These are phyloP conservation scores for Psilopogon haemacephalus DNA, from an alignment of 2,113 vertebrate genomes.

Conservation along the genomic window DNA sequence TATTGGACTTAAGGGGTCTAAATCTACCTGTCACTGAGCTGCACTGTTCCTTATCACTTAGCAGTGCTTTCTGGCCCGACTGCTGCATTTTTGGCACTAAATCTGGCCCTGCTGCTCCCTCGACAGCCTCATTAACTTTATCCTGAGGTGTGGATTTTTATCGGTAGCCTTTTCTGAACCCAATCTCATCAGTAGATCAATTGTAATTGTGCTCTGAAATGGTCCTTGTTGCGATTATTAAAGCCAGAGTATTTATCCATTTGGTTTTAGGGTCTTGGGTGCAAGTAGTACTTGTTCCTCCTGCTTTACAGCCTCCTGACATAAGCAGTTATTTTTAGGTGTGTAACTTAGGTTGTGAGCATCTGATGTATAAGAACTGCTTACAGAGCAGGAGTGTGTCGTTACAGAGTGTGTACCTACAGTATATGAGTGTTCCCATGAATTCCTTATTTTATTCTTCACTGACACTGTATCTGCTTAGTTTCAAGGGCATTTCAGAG, in stretches of 20 bases:
- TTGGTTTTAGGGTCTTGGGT: slow-evolving; percentile 1
- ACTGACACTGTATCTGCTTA: neutral
- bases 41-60: slow-evolving; percentile 10
- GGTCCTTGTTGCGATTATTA: neutral
- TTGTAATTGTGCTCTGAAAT: slow-evolving; percentile 28
- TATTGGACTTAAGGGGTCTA: neutral
- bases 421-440: slow-evolving; percentile 10
- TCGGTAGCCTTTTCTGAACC: slow-evolving; percentile 59
- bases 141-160: slow-evolving; percentile 51
- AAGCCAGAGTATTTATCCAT: neutral
- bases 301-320: slow-evolving; percentile 45
- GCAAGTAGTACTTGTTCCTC: slow-evolving; percentile 15
- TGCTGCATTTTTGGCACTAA: slow-evolving; percentile 53
- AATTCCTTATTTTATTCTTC: slow-evolving; percentile 57
- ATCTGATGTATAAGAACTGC: slow-evolving; percentile 39
- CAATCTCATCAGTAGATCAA: slow-evolving; percentile 31
- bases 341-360: slow-evolving; percentile 1
- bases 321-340: slow-evolving; percentile 46
- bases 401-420: neutral
- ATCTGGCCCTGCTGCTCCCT: slow-evolving; percentile 51
- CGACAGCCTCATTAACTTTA: slow-evolving; percentile 66
- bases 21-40: slow-evolving; percentile 4
- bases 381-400: slow-evolving; percentile 42
- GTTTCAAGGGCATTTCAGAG: slow-evolving; percentile 57
- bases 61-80: neutral